A percentile compares a stretch with the other conserved stretches of the same genome.
phyloP scores from a whole-genome alignment of 1,140 invertebrate species.

The Drosophila nikananu region DNA sequence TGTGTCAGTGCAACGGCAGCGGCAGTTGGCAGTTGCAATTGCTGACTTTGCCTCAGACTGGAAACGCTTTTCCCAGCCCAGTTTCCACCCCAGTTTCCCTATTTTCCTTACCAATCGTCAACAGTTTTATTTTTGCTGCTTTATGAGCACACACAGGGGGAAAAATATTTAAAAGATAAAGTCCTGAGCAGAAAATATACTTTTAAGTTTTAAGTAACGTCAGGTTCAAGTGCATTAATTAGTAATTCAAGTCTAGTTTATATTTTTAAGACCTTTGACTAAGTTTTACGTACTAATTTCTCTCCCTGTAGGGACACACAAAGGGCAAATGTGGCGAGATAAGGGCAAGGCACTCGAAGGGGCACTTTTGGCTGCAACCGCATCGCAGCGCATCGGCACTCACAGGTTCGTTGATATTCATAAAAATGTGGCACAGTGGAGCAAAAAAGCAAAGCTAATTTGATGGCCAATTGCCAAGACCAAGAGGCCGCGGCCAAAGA shows the following conservation, averaged over 20 bases:
- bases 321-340: neutral
- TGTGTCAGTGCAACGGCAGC: constrained; percentile 77
- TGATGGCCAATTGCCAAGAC: constrained; percentile 79
- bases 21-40: constrained; percentile 76
- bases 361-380: constrained; percentile 47
- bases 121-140: constrained; percentile 81
- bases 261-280: neutral
- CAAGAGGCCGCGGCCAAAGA: constrained; percentile 28
- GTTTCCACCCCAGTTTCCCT: constrained; percentile 18
- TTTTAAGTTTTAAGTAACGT: no score
- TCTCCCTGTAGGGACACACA: constrained; percentile 10
- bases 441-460: constrained; percentile 75
- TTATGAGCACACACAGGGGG: constrained; percentile 53
- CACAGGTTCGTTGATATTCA: constrained; percentile 75
- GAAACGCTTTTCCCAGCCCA: constrained; percentile 13
- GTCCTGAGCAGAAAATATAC: no score
- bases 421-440: constrained; percentile 82
- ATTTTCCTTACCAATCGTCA: constrained; percentile 65
- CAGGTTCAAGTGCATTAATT: neutral
- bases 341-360: constrained; percentile 9
- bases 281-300: neutral
- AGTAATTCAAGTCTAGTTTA: no score
- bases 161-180: neutral
- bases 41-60: constrained; percentile 31
- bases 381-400: constrained; percentile 48